These are phyloP conservation scores for Pseudochirops corinnae DNA, from an alignment of 2,797 vertebrate genomes.

Conservation along the genomic window DNA sequence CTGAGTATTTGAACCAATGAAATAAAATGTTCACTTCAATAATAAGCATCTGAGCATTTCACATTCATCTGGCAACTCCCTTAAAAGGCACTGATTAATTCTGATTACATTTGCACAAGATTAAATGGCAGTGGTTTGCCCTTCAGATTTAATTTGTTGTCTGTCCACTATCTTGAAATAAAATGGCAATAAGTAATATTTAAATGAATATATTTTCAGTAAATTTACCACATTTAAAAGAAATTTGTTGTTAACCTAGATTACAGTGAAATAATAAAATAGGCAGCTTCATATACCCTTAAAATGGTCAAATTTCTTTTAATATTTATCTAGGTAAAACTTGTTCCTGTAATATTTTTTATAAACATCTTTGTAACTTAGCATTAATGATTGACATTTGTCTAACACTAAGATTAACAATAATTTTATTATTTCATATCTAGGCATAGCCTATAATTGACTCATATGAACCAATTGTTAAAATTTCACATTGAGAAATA, in stretches of 20 bases:
- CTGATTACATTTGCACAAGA: neutral
- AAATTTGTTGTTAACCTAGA: neutral
- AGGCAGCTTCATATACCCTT: neutral
- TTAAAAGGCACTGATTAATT: conserved; percentile 19
- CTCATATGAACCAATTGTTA: neutral
- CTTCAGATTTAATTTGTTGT: conserved; percentile 13
- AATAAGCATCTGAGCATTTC: neutral
- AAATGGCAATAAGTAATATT: conserved; percentile 4
- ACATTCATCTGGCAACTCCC: conserved; percentile 17
- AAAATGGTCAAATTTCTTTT: neutral
- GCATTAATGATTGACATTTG: neutral
- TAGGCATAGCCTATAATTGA: neutral
- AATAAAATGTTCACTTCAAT: neutral
- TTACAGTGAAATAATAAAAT: conserved; percentile 7
- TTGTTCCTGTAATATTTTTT: neutral
- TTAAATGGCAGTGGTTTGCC: conserved; percentile 19
- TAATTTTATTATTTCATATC: no score
- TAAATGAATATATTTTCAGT: conserved; percentile 16
- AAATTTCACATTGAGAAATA: neutral
- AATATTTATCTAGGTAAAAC: conserved; percentile 6
- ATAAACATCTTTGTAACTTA: neutral
- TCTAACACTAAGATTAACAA: no score
- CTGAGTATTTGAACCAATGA: conserved; percentile 5
- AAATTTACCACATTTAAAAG: neutral
- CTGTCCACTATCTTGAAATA: conserved; percentile 7